phyloP scores from a whole-genome alignment of 2,797 vertebrate species.

The Anisognathus igniventris region DNA sequence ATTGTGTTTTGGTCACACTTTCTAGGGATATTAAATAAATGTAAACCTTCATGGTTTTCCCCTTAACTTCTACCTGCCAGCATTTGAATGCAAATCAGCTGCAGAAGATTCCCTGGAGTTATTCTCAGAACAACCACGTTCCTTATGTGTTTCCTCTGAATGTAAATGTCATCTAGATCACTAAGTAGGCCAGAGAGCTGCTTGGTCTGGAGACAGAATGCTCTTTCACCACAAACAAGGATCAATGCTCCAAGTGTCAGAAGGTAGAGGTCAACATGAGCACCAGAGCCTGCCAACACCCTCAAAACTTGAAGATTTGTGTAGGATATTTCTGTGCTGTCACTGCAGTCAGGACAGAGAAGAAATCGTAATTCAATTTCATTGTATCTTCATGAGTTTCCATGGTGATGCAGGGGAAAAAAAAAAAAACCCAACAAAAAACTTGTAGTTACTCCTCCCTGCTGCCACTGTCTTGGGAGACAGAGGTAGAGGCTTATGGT shows the following conservation, averaged over 20 bases:
- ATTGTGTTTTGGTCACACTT: background rate
- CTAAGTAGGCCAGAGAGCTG: slow-evolving; percentile 24
- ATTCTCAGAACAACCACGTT: slow-evolving; percentile 19
- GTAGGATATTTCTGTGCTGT: background rate
- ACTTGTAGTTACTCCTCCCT: background rate
- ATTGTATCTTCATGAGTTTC: background rate
- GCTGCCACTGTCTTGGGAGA: background rate
- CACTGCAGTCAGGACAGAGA: background rate
- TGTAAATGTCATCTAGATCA: slow-evolving; percentile 54
- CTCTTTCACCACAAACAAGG: slow-evolving; percentile 9
- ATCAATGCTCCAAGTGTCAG: background rate
- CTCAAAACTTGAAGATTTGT: background rate
- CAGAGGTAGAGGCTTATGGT: background rate
- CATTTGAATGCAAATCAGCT: slow-evolving; percentile 38
- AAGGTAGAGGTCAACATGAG: background rate
- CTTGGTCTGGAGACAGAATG: background rate
- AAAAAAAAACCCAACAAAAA: background rate
- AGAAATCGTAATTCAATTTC: background rate
- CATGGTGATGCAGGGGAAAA: background rate
- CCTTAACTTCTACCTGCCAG: background rate
- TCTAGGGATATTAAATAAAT: background rate
- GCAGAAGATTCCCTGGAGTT: slow-evolving; percentile 21
- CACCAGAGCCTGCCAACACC: background rate
- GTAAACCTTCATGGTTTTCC: slow-evolving; percentile 3
- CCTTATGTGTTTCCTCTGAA: slow-evolving; percentile 30